Percentiles rank a stretch among this genome's conserved stretches.
These are phyloP conservation scores for Scaptomyza tumidula DNA, from an alignment of 2,888 invertebrate species.

Conservation along the genomic window DNA sequence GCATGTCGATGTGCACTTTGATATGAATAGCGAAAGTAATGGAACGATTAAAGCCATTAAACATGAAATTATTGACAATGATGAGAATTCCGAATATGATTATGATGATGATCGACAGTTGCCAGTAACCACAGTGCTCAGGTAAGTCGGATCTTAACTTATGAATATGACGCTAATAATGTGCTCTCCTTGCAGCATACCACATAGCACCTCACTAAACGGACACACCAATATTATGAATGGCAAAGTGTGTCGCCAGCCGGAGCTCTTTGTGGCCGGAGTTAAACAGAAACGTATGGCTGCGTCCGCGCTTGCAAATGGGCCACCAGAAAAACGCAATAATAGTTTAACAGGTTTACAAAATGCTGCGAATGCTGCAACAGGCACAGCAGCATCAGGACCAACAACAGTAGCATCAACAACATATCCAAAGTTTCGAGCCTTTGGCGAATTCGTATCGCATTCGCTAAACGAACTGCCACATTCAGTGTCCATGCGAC, in stretches of 20 bases:
- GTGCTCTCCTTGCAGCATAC: slow-evolving; percentile 31
- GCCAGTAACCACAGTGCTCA: slow-evolving; percentile 64
- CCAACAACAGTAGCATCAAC: slow-evolving; percentile 2
- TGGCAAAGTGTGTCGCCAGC: slow-evolving; percentile 46
- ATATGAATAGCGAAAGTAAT: slow-evolving; percentile 51
- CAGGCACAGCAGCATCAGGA: not conserved
- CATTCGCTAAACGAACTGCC: slow-evolving; percentile 82
- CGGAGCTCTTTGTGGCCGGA: slow-evolving; percentile 40
- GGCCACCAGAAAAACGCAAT: slow-evolving; percentile 7
- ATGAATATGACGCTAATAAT: not conserved
- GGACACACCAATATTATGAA: slow-evolving; percentile 37
- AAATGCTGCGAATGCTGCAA: not conserved
- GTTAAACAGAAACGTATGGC: slow-evolving; percentile 40
- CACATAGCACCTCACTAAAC: slow-evolving; percentile 28
- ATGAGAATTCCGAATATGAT: slow-evolving; percentile 36
- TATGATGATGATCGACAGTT: slow-evolving; percentile 60
- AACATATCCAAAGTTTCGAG: slow-evolving; percentile 65
- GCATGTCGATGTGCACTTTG: slow-evolving; percentile 53
- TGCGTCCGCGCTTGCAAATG: slow-evolving; percentile 11
- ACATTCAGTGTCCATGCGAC: slow-evolving; percentile 74
- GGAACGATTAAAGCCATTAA: slow-evolving; percentile 55
- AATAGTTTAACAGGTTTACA: not conserved
- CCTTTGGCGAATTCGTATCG: slow-evolving; percentile 83
- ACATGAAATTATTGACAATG: slow-evolving; percentile 45
- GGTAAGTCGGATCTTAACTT: slow-evolving; percentile 32